Evolutionary conservation across 1,140 invertebrate species (phyloP), one percentile per base, ranked within the genome.

Genomic region (Drosophila jambulina): DNA sequence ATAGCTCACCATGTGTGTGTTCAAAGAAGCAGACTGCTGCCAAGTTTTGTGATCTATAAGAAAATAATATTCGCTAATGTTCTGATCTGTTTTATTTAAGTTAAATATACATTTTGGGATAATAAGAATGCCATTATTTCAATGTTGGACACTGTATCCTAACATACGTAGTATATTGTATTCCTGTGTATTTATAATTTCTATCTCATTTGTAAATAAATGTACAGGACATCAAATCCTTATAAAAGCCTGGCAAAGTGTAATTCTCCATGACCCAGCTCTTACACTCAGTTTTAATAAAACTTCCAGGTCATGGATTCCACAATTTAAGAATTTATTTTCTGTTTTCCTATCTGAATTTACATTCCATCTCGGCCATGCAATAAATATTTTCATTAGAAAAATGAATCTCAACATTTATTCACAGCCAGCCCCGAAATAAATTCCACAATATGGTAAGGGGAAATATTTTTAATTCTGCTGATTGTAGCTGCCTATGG

Each of bases 401-500:
- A 78, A 68, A 60, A 77, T 77, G 34, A 59, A 76, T 68, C 40
- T 53, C 51, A 42, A 48, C 51, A 15, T 69, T 69, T 69, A 27
- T 34, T 34, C 9, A n/a, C 64, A 42, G 15, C 29, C 17, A 42
- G 62, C 10, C 34, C 46, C 2, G 23, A 32, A 25, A 51, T 58
- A 58, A 67, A 76, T 67, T 48, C 40, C 40, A 17, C 45, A 51
- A 40, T 45, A 63, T 53, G 27, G 38, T 13, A 58, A 17, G 29
- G 25, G 25, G 38, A 56, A 78, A 78, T 78, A 57, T 78, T 78
- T 70, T 56, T 61, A 69, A 78, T 78, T 69, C 57, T 77, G 40
- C 51, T 61, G 64, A 70, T 70, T 69, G 48, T 77, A 53, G 48
- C 56, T 40, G 32, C 49, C 72, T 27, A 76, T 32, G 36, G 45